Conservation (phyloP, 2,888 invertebrate genomes). For the Microdon myrmicae region DNA sequence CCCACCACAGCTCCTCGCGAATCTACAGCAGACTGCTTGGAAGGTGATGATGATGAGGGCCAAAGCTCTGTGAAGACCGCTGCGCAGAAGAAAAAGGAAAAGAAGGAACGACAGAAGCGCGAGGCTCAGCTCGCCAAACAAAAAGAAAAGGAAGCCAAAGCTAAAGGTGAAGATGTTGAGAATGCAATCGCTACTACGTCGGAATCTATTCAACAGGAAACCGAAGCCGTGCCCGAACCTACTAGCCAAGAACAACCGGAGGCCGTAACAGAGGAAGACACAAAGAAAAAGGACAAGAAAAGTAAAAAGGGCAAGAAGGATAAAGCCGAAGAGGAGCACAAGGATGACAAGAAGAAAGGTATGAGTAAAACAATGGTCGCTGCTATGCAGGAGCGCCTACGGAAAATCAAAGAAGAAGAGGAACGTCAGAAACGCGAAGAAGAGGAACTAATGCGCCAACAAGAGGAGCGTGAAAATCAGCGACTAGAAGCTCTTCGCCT, state of each 20-base stretch:
- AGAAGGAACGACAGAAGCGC: slow-evolving; percentile 83
- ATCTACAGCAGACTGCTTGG: slow-evolving; percentile 58
- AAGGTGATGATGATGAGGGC: slow-evolving; percentile 68
- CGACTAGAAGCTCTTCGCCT: slow-evolving; percentile 79
- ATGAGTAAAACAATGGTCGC: slow-evolving; percentile 87
- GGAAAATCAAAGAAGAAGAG: slow-evolving; percentile 88
- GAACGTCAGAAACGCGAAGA: slow-evolving; percentile 78
- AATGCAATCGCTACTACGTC: slow-evolving; percentile 53
- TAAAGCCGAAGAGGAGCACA: slow-evolving; percentile 70
- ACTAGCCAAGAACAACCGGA: slow-evolving; percentile 40
- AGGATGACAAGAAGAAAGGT: slow-evolving; percentile 71
- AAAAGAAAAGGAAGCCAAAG: slow-evolving; percentile 57
- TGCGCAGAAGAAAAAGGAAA: slow-evolving; percentile 90
- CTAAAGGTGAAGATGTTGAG: slow-evolving; percentile 52
- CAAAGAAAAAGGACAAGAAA: slow-evolving; percentile 66
- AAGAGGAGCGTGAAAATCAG: slow-evolving; percentile 79
- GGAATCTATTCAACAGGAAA: slow-evolving; percentile 35
- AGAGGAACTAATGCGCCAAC: slow-evolving; percentile 80
- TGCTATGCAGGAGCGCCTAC: slow-evolving; percentile 92
- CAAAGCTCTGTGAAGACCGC: slow-evolving; percentile 78
- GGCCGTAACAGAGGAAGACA: slow-evolving; percentile 63
- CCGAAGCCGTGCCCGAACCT: slow-evolving; percentile 54
- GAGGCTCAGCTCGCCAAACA: slow-evolving; percentile 69
- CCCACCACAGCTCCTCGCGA: slow-evolving; percentile 57
- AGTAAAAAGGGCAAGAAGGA: slow-evolving; percentile 65